phyloP scores from a whole-genome alignment of 2,797 vertebrate genomes.

The Acanthornis magna region DNA sequence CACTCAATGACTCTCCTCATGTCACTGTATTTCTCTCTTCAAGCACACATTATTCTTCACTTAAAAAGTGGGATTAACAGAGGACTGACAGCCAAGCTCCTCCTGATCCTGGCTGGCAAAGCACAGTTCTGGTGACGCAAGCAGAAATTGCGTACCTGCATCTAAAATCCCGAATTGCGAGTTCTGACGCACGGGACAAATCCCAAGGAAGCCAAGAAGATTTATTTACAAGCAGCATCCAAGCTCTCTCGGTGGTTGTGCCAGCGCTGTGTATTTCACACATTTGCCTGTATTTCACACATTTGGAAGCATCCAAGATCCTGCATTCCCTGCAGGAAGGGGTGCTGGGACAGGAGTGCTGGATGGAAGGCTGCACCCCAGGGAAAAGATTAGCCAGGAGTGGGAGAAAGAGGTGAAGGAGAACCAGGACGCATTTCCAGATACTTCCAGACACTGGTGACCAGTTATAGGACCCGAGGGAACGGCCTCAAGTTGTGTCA shows the following conservation, averaged over 20 bases:
- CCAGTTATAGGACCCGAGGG: not conserved
- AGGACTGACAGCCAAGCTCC: not conserved
- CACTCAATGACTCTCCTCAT: not conserved
- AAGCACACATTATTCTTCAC: not conserved
- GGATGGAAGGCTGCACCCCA: not conserved
- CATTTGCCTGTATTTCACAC: not conserved
- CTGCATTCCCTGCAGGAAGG: not conserved
- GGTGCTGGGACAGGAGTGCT: not conserved
- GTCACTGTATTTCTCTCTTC: not conserved
- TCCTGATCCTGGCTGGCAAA: not conserved
- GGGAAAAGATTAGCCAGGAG: accelerated
- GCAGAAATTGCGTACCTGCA: not conserved
- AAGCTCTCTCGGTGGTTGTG: accelerated
- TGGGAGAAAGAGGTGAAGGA: not conserved
- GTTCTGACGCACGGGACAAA: accelerated
- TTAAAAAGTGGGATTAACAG: not conserved
- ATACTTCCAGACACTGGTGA: not conserved
- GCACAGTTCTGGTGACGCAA: not conserved
- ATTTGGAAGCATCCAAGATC: not conserved
- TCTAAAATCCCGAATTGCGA: not conserved
- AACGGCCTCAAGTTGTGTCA: not conserved
- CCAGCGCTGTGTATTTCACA: not conserved
- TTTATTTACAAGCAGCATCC: not conserved
- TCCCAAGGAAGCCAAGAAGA: not conserved
- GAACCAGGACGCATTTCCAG: accelerated